A percentile compares a stretch with the other conserved stretches of the same genome.
phyloP scores from a whole-genome alignment of 37 sponge, comb jelly and placozoan species.

The Ephydatia muelleri region DNA sequence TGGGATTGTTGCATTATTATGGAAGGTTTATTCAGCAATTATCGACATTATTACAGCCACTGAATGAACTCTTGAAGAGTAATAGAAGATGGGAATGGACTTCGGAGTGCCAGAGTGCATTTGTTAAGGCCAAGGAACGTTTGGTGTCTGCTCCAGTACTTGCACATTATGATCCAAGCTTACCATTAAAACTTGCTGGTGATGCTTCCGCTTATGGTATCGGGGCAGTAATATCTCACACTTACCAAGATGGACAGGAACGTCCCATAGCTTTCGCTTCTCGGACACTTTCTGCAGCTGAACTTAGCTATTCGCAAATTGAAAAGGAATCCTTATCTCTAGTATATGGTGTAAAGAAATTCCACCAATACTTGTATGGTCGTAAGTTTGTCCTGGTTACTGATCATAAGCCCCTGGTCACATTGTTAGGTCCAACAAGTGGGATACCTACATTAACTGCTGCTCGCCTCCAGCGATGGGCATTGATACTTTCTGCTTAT shows the following conservation, averaged over 20 bases:
- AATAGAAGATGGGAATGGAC: slow-evolving; percentile 29
- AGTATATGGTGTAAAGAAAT: slow-evolving; percentile 16
- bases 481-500: slow-evolving; percentile 29
- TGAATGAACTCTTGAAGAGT: slow-evolving; percentile 7
- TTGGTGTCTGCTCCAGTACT: slow-evolving; percentile 20
- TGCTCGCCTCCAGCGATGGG: slow-evolving; percentile 38
- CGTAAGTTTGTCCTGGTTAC: slow-evolving; percentile 34
- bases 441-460: slow-evolving; percentile 40
- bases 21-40: slow-evolving; percentile 37
- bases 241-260: slow-evolving; percentile 22
- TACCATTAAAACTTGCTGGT: slow-evolving; percentile 13
- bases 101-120: slow-evolving; percentile 5
- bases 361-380: slow-evolving; percentile 59
- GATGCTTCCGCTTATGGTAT: slow-evolving; percentile 51
- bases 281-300: slow-evolving; percentile 26
- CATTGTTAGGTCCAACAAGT: slow-evolving; percentile 30
- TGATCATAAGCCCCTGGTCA: slow-evolving; percentile 42
- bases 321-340: slow-evolving; percentile 33
- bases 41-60: slow-evolving; percentile 17
- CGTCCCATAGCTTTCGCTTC: slow-evolving; percentile 61
- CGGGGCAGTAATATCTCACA: slow-evolving; percentile 43
- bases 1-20: slow-evolving; percentile 44
- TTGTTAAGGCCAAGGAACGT: slow-evolving; percentile 9
- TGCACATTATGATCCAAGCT: slow-evolving; percentile 19
- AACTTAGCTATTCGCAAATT: slow-evolving; percentile 49